Conservation (phyloP, 2,797 vertebrate species). For the Cossypha caffra region DNA sequence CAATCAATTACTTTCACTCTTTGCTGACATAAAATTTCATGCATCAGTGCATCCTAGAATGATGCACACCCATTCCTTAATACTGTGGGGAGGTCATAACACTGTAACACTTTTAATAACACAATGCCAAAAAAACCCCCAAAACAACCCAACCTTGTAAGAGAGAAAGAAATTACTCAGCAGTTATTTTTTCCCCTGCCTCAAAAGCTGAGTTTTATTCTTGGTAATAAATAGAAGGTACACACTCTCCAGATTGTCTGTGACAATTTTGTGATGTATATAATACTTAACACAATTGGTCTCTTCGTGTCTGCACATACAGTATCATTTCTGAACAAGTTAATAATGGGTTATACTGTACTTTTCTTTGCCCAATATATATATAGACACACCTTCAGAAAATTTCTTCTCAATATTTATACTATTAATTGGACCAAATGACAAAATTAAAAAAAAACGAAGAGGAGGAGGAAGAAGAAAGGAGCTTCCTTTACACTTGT, state of each 20-base stretch:
- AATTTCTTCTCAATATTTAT: slow-evolving; percentile 47
- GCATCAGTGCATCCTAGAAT: background rate
- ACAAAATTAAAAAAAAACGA: background rate
- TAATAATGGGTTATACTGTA: slow-evolving; percentile 28
- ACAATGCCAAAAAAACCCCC: background rate
- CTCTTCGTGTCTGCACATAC: slow-evolving; percentile 51
- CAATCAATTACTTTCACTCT: background rate
- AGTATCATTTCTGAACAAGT: slow-evolving; percentile 42
- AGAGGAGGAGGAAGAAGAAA: background rate
- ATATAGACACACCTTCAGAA: slow-evolving; percentile 35
- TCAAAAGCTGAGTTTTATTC: slow-evolving; percentile 26
- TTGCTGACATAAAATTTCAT: slow-evolving; percentile 40
- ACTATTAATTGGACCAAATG: slow-evolving; percentile 33
- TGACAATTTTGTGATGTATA: slow-evolving; percentile 39
- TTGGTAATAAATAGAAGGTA: slow-evolving; percentile 51
- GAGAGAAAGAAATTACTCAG: background rate
- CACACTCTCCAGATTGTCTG: slow-evolving; percentile 35
- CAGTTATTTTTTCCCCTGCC: background rate
- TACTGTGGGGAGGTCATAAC: slow-evolving; percentile 37
- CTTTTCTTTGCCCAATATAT: slow-evolving; percentile 43
- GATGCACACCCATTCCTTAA: slow-evolving; percentile 39
- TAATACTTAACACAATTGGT: background rate
- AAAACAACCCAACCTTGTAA: background rate
- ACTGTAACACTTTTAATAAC: slow-evolving; percentile 62
- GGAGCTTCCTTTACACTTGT: slow-evolving; percentile 83